Conservation (phyloP, 2,113 vertebrate species). For the Gavia stellata region DNA sequence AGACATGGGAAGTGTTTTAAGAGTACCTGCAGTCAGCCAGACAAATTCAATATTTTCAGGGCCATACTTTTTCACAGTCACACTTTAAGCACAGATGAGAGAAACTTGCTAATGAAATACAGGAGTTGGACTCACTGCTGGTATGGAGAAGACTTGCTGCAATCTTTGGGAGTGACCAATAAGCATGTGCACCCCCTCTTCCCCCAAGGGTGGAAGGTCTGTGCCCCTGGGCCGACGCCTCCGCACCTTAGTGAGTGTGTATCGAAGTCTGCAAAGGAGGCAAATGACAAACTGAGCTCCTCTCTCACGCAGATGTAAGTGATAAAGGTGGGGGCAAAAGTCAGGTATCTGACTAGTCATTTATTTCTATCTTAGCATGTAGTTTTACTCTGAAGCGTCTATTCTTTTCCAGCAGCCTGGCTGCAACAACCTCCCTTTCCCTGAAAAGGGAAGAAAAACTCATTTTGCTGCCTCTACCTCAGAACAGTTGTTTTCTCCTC, state of each 20-base stretch:
- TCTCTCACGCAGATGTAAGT: not conserved
- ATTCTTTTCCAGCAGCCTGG: not conserved
- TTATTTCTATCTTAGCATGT: not conserved
- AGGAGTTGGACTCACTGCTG: too few species aligned
- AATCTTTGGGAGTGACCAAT: not conserved
- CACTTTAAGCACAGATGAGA: not conserved
- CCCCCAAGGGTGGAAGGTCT: not conserved
- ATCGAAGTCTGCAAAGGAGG: not conserved
- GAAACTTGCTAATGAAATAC: not conserved
- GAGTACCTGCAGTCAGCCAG: not conserved
- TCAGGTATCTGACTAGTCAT: not conserved
- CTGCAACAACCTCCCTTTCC: not conserved
- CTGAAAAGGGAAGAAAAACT: not conserved
- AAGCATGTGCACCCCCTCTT: rapidly evolving
- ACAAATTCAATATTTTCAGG: not conserved
- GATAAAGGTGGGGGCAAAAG: not conserved
- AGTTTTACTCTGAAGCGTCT: not conserved
- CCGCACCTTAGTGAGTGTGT: not conserved
- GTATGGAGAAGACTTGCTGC: too few species aligned
- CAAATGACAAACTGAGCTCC: not conserved
- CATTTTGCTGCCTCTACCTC: not conserved
- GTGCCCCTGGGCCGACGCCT: not conserved
- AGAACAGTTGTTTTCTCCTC: not conserved
- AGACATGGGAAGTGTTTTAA: not conserved
- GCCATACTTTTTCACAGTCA: not conserved